Evolutionary conservation across 1,140 invertebrate genomes (phyloP), one percentile per base, ranked within the genome.

Genomic region (Gonatopus flavifemur): DNA sequence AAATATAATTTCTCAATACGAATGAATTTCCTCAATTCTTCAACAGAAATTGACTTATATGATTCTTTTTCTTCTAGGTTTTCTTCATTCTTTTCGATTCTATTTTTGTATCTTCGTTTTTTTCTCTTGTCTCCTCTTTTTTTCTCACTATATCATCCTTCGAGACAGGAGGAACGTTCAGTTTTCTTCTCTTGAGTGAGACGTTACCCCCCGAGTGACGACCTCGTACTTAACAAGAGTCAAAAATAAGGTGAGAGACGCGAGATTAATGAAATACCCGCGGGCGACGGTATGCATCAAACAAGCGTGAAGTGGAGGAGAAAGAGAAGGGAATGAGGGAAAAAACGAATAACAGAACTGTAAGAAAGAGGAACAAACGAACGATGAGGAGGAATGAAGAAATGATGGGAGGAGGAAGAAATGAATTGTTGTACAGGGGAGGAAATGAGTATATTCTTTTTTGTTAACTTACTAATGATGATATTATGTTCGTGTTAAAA

Each of bases 211-310:
- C 55, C 56, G 59, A 48, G 59, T 56, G 49, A 38, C 38, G 62
- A 42, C 49, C 55, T 57, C 58, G 57, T 57, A 69, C 62, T 60
- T 75, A 75, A 75, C 74, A 70, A 77, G 73, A 75, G 70, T 66
- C 67, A 75, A 71, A 73, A 75, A 76, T 74, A 76, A 76, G 76
- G 76, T 73, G 70, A 74, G 72, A 73, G 69, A 71, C 71, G 64
- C 67, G 69, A 75, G 74, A 77, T 77, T 77, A 76, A 77, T 77
- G 73, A 73, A 77, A 75, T 66, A 61, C 60, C 73, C 66, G 49
- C 35, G 64, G 70, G 72, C 69, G 67, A 61, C 71, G 64, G 69
- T 67, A 52, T 64, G 59, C 57, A 56, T 63, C 66, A 68, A 74
- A 75, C 59, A 64, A 62, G 59, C 62, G 47, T 55, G 55, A 49